Base-by-base conservation (phyloP, 2,888 invertebrate genomes). In the Lithophane leautieri region DNA sequence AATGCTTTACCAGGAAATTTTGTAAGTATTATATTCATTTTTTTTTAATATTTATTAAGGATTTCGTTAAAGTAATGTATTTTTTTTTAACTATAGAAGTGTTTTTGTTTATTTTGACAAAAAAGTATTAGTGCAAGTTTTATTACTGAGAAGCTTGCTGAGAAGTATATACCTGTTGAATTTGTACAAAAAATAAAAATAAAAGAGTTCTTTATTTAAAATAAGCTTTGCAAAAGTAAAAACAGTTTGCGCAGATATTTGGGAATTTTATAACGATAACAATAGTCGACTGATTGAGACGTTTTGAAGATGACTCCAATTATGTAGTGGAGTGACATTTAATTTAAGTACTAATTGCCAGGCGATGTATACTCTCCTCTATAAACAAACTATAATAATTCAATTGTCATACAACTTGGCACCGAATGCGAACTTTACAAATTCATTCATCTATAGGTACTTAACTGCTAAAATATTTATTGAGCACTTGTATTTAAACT, bases 331-430 rank as follows among this genome's bases (percentile, higher is more conserved):
- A 71, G 19, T 69, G 66, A 68, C 66, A 67, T 84, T 66, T 70
- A 62, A 76, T 73, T 70, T 84, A 73, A 73, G 76, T 44, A 76
- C 40, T 76, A 81, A 81, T 81, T 73, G 73, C 65, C 16, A 44
- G 54, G 6, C 68, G 25, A 68, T n/a, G n/a, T n/a, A n/a, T 76
- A 82, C 52, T 65, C 50, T 54, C 44, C 76, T 73, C 73, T 81
- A 81, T 70, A 73, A 73, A 73, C 82, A 69, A 81, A 76, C 34
- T 28, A 34, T 84, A 73, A 71, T 85, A 72, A 79, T 50, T 84
- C 70, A 82, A 82, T 79, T 81, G 74, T 81, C 77, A 74, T 44
- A 63, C 25, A 78, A 74, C 34, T 78, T 85, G 79, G 82, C 84
- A 76, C 47, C 8, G 25, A n/a, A 0, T 56, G 67, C 50, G 44